These are phyloP conservation scores for Protonemura montana DNA, from an alignment of 2,888 invertebrate species.

Conservation along the genomic window DNA sequence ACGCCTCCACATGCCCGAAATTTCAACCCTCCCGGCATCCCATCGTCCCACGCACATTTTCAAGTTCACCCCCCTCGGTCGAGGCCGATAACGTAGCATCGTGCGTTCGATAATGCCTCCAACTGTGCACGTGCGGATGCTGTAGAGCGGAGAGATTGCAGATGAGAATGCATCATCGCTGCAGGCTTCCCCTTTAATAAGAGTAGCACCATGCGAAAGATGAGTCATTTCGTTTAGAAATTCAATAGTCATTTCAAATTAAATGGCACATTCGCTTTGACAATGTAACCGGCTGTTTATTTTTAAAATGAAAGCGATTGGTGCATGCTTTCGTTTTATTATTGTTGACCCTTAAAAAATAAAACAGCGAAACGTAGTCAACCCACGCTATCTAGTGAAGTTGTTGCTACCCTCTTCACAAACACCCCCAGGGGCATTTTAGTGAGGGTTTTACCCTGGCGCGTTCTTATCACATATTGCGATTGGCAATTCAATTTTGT, in stretches of 20 bases:
- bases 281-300: not conserved
- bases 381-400: not conserved
- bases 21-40: not conserved
- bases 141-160: not conserved
- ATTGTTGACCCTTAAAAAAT: not conserved
- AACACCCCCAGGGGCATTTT: not conserved
- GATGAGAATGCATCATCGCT: not conserved
- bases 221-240: not conserved
- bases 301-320: not conserved
- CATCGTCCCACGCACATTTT: not conserved
- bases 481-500: not conserved
- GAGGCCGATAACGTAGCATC: not conserved
- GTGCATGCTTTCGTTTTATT: not conserved
- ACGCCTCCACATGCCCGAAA: not conserved
- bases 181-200: not conserved
- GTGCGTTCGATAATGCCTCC: not conserved
- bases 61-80: not conserved
- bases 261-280: not conserved
- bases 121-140: not conserved
- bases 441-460: too few relatives aligned
- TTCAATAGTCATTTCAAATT: not conserved
- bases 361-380: not conserved
- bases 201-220: not conserved
- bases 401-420: constrained; percentile 7
- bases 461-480: not conserved